Evolutionary conservation across 2,113 vertebrate species (phyloP).

Genomic region (Myodes glareolus): DNA sequence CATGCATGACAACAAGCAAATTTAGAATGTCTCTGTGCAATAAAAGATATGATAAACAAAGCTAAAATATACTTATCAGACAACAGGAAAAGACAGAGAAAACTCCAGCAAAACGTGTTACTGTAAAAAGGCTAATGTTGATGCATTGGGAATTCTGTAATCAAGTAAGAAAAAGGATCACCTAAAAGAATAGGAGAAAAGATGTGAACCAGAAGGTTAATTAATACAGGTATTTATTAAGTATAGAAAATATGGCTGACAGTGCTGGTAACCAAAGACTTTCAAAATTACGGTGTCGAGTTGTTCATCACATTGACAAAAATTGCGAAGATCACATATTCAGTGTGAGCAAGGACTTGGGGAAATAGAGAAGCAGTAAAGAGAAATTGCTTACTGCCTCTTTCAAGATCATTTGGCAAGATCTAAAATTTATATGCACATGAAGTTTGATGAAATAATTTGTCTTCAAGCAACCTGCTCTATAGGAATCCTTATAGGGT

Average conservation of each 20-base stretch:
- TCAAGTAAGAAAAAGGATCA: not conserved
- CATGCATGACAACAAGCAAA: slow-evolving; percentile 58
- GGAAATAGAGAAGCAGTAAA: not conserved
- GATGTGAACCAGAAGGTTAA: not conserved
- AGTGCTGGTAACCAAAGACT: not conserved
- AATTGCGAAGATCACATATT: not conserved
- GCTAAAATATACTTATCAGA: not conserved
- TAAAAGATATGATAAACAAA: slow-evolving; percentile 6
- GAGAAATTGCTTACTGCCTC: not conserved
- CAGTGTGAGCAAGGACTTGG: not conserved
- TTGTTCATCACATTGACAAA: not conserved
- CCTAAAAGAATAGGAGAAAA: not conserved
- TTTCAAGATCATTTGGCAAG: not conserved
- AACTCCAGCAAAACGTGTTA: not conserved
- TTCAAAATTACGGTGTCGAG: not conserved
- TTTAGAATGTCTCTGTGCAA: slow-evolving; percentile 46
- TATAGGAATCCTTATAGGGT: not conserved
- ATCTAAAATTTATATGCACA: not conserved
- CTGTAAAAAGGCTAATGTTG: not conserved
- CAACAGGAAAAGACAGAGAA: not conserved
- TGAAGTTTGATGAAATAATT: not conserved
- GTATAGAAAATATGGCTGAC: not conserved
- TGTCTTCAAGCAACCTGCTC: not conserved
- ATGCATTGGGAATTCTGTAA: not conserved
- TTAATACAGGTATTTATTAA: not conserved